Percentiles rank a stretch among this genome's conserved stretches.
These are phyloP conservation scores for Pterocles burchelli DNA, from an alignment of 2,113 vertebrate genomes.

Conservation along the genomic window DNA sequence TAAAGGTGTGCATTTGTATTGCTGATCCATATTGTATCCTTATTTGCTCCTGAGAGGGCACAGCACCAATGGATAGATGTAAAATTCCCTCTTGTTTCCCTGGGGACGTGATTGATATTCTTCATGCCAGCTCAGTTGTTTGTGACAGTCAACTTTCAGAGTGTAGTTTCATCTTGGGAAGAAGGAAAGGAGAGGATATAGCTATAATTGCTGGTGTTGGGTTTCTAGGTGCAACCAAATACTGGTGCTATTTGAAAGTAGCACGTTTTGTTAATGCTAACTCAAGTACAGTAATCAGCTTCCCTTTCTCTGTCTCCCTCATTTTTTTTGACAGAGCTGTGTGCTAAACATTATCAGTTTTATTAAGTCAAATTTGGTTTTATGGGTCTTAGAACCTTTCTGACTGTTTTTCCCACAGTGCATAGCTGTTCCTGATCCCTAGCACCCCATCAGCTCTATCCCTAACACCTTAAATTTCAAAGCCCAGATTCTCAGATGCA, in stretches of 20 bases:
- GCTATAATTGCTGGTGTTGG: neutral
- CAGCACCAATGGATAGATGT: neutral
- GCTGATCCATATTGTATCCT: neutral
- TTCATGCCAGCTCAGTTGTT: neutral
- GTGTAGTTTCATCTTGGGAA: neutral
- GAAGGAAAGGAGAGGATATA: neutral
- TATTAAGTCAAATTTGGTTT: neutral
- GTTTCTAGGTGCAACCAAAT: neutral
- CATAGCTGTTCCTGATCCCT: accelerated
- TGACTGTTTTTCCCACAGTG: neutral
- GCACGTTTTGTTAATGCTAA: neutral
- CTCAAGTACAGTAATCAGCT: neutral
- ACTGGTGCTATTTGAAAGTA: neutral
- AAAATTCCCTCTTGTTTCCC: neutral
- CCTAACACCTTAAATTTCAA: neutral
- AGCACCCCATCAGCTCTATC: neutral
- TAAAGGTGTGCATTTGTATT: neutral
- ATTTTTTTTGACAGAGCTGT: neutral
- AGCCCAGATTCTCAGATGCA: neutral
- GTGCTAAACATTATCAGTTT: neutral
- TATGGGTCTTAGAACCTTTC: neutral
- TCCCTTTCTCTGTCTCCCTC: neutral
- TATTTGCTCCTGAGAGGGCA: neutral
- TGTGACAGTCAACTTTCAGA: neutral
- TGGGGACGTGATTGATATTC: neutral